Evolutionary conservation across 2,797 vertebrate genomes (phyloP).

Genomic region (Sorex maritimensis): DNA sequence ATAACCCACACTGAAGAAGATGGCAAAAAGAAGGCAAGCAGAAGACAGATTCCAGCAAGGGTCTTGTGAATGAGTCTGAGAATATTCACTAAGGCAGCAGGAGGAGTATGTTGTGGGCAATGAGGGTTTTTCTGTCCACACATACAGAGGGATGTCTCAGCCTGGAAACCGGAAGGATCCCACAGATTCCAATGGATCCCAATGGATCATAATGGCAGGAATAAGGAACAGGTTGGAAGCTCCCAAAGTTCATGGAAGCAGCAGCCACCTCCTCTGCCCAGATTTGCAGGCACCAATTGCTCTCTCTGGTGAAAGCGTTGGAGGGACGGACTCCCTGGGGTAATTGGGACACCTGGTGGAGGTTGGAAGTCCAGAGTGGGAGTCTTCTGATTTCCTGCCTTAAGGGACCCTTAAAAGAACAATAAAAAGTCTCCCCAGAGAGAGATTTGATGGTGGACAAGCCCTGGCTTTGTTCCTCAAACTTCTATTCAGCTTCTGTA

Average conservation of each 20-base stretch:
- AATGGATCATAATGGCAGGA: neutral
- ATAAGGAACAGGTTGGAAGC: neutral
- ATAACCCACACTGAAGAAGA: slow-evolving; percentile 15
- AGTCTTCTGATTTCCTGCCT: neutral
- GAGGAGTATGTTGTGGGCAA: neutral
- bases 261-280: neutral
- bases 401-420: neutral
- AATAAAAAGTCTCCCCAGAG: neutral
- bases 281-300: neutral
- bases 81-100: neutral
- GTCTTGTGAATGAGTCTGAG: neutral
- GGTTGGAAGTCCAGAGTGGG: neutral
- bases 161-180: neutral
- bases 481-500: neutral
- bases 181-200: neutral
- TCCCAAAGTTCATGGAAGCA: neutral
- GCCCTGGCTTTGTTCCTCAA: neutral
- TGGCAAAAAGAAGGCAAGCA: neutral
- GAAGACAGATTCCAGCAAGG: neutral
- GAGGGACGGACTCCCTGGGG: neutral
- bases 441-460: neutral
- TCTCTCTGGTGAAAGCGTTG: neutral
- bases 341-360: neutral
- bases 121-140: neutral
- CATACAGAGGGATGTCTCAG: neutral